Evolutionary conservation across 2,113 vertebrate genomes (phyloP).

Genomic region (Aegithalos caudatus): DNA sequence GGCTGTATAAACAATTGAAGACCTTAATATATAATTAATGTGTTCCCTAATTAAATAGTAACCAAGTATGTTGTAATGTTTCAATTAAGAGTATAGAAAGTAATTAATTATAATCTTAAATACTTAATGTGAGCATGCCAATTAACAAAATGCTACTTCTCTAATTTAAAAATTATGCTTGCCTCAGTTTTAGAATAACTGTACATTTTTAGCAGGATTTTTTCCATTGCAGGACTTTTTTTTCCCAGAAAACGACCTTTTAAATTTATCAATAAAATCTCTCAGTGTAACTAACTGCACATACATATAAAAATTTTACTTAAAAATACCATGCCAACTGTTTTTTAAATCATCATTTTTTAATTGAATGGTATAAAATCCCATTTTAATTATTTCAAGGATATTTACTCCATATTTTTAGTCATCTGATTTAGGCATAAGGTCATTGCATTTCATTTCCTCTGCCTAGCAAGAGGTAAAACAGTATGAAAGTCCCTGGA

Average conservation of each 20-base stretch:
- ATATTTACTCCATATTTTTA: neutral
- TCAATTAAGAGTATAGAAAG: conserved; percentile 44
- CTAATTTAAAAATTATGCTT: conserved; percentile 15
- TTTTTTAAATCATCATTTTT: conserved; percentile 10
- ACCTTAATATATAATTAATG: conserved; percentile 34
- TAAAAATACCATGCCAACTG: neutral
- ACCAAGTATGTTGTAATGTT: conserved; percentile 21
- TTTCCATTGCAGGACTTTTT: neutral
- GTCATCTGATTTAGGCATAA: neutral
- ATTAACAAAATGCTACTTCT: conserved; percentile 41
- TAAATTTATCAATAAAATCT: neutral
- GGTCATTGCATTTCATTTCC: neutral
- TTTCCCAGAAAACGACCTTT: neutral
- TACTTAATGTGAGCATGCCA: conserved; percentile 28
- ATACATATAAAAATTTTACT: neutral
- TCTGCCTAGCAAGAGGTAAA: neutral
- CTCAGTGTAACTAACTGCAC: neutral
- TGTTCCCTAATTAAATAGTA: conserved; percentile 56
- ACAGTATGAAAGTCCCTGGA: neutral
- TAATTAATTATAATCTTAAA: conserved; percentile 52
- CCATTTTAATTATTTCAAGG: neutral
- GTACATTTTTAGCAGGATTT: neutral
- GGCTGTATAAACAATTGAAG: conserved; percentile 19
- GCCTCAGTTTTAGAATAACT: neutral
- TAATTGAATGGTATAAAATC: neutral